These are phyloP conservation scores for Nemotelus pantherinus DNA, from an alignment of 2,888 invertebrate species.

Conservation along the genomic window DNA sequence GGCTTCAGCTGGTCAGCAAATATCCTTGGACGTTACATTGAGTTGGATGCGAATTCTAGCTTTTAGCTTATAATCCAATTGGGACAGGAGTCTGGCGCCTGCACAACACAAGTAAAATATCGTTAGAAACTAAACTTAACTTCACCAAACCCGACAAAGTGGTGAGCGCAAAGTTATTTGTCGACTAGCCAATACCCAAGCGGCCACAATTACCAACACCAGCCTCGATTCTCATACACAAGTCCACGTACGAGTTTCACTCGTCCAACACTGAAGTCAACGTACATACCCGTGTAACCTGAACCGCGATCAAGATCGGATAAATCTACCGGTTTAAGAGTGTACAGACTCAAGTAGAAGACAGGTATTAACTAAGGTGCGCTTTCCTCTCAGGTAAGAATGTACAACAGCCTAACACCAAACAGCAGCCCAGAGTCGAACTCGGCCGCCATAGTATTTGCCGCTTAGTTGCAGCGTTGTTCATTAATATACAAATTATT, in stretches of 20 bases:
- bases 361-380: conserved; percentile 39
- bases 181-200: conserved; percentile 6
- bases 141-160: conserved; percentile 45
- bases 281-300: conserved; percentile 14
- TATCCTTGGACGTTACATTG: too few species aligned
- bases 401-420: neutral
- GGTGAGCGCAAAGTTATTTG: conserved; percentile 1
- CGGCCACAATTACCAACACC: conserved; percentile 1
- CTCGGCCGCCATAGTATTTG: neutral
- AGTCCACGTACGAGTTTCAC: neutral
- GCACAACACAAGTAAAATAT: conserved; percentile 45
- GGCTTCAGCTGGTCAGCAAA: too few species aligned
- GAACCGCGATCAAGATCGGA: conserved; percentile 34
- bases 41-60: too few species aligned
- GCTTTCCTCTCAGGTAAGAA: conserved; percentile 34
- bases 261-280: conserved; percentile 9
- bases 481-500: too few species aligned
- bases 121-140: conserved; percentile 45
- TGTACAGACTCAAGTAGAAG: conserved; percentile 21
- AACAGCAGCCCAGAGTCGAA: neutral
- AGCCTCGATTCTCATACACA: conserved; percentile 10
- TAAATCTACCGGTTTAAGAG: conserved; percentile 34
- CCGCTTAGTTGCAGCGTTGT: too few species aligned
- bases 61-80: too few species aligned
- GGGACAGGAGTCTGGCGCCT: conserved; percentile 44